A percentile compares a stretch with the other conserved stretches of the same genome.
Evolutionary conservation across 2,888 invertebrate species (phyloP).

Genomic region (Dascillus cervinus): DNA sequence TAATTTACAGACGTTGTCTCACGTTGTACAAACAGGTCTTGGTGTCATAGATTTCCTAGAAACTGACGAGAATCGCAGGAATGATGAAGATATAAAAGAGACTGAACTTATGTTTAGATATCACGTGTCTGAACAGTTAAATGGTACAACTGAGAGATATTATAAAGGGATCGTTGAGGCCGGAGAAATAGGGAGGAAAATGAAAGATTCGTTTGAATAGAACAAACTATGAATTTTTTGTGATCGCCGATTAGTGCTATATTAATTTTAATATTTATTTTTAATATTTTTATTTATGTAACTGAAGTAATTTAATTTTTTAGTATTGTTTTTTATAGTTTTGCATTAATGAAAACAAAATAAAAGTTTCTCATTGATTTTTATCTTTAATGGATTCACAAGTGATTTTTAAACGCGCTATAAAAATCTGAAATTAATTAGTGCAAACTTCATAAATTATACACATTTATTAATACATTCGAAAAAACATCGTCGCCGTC

Average conservation of each 20-base stretch:
- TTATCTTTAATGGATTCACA: no score
- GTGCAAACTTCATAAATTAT: constrained; percentile 24
- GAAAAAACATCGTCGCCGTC: constrained; percentile 18
- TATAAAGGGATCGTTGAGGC: constrained; percentile 54
- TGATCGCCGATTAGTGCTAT: no score
- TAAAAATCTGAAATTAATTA: constrained; percentile 19
- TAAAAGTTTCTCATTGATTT: no score
- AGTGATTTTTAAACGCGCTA: background rate
- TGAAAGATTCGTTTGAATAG: constrained; percentile 11
- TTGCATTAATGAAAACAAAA: no score
- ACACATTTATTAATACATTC: constrained; percentile 21
- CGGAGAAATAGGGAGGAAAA: constrained; percentile 34
- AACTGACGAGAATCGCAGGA: constrained; percentile 17
- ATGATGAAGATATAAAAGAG: constrained; percentile 43
- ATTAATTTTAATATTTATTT: background rate
- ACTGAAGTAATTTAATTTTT: no score
- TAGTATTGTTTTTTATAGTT: no score
- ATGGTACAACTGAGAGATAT: constrained; percentile 50
- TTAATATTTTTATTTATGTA: background rate
- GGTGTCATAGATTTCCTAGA: constrained; percentile 37
- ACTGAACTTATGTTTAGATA: constrained; percentile 51
- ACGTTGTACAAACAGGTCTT: constrained; percentile 37
- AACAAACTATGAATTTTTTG: no score
- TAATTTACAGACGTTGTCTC: constrained; percentile 36
- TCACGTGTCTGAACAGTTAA: constrained; percentile 49